phyloP scores from a whole-genome alignment of 2,888 invertebrate genomes.

The Oscheius onirici region DNA sequence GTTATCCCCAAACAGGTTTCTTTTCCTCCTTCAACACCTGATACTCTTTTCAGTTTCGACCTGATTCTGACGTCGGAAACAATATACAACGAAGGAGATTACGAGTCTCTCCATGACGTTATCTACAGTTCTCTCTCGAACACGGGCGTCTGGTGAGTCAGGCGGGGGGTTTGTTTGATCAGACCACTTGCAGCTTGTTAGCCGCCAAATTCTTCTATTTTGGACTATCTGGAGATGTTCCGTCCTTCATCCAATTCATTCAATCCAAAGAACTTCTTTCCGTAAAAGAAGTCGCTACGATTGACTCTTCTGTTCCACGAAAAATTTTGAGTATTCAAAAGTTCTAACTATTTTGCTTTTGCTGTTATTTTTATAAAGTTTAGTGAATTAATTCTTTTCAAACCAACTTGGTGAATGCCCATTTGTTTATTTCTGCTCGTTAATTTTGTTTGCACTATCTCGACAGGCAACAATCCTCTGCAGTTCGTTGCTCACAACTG shows the following conservation, averaged over 20 bases:
- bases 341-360: background rate
- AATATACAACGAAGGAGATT: conserved; percentile 83
- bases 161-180: conserved; percentile 2
- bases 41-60: conserved; percentile 78
- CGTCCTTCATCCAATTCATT: conserved; percentile 81
- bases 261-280: conserved; percentile 38
- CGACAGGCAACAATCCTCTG: background rate
- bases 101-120: conserved; percentile 79
- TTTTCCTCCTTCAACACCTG: background rate
- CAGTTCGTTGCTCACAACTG: background rate
- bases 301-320: conserved; percentile 42
- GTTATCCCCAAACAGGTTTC: conserved; percentile 5
- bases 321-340: conserved; percentile 41
- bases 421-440: too few species aligned
- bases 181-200: conserved; percentile 13
- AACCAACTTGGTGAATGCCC: background rate
- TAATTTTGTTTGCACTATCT: too few species aligned
- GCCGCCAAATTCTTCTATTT: conserved; percentile 85
- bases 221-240: conserved; percentile 89
- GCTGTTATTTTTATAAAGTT: background rate
- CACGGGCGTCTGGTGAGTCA: conserved; percentile 4
- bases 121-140: conserved; percentile 73
- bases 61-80: conserved; percentile 90
- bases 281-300: conserved; percentile 31
- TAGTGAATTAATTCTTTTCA: background rate